Conservation (phyloP, 2,113 vertebrate species). For the Equus przewalskii region DNA sequence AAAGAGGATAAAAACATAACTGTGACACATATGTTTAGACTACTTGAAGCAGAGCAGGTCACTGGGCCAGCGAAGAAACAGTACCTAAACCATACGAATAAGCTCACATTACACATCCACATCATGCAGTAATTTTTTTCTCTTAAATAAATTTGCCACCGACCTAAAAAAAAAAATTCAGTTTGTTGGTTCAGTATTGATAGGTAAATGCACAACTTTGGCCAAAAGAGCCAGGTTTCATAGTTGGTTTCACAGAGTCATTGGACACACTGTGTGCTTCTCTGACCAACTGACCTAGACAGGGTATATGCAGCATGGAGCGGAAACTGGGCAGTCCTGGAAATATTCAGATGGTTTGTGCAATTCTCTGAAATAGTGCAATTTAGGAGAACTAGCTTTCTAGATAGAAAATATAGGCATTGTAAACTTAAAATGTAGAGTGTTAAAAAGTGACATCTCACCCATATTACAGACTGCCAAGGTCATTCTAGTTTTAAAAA, state of each 20-base stretch:
- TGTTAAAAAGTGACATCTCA: not conserved
- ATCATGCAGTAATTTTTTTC: not conserved
- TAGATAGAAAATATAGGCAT: not conserved
- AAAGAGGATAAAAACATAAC: not conserved
- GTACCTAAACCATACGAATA: not conserved
- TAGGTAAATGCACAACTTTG: not conserved
- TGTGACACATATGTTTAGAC: not conserved
- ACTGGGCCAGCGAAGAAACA: not conserved
- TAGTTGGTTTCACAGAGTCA: not conserved
- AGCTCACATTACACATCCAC: not conserved
- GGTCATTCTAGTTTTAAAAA: not conserved
- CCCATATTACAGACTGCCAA: not conserved
- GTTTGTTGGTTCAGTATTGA: not conserved
- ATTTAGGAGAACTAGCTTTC: not conserved
- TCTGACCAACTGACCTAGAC: not conserved
- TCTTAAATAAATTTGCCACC: slow-evolving; percentile 6
- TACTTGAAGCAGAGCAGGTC: not conserved
- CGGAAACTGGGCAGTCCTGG: not conserved
- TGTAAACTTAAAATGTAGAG: not conserved
- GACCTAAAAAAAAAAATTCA: not conserved
- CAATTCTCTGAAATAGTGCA: not conserved
- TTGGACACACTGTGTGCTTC: not conserved
- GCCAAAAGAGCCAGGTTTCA: not conserved
- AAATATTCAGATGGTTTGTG: not conserved
- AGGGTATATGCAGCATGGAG: not conserved